Evolutionary conservation across 1,140 invertebrate species (phyloP), one percentile per base, ranked within the genome.

Genomic region (Penaeus japonicus): DNA sequence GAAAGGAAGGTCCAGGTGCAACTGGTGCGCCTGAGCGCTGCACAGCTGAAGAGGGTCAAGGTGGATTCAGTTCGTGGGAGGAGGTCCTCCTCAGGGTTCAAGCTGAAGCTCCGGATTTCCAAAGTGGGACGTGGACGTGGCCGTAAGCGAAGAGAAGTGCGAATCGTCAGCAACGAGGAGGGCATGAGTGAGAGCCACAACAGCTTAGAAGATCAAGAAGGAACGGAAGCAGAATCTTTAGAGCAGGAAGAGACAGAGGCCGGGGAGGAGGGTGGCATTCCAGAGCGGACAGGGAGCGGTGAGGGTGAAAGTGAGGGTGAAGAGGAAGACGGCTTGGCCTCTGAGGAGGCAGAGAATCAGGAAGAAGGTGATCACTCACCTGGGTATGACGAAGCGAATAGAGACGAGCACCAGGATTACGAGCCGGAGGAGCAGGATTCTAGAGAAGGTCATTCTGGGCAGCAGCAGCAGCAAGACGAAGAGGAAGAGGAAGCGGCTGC

Each of bases 131-230:
- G 82, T 54, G 87, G 87, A 30, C 73, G 82, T 22, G 87, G 87
- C 4, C 87, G 87, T 78, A 89, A 89, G 39, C 73, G 83, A 62
- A 84, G 83, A 80, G 83, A 89, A 39, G 87, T 89, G 27, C 55
- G 55, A 17, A 89, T 89, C 18, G 82, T 89, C 20, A 84, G 82
- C 22, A 62, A 81, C 32, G 77, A 54, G 77, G 87, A 85, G 87
- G 87, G 87, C 87, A 89, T 89, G 87, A 89, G 87, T 89, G 82
- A 89, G 27, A 84, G 73, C 87, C 82, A 79, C 27, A 84, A 85
- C 59, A 84, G 82, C 79, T 85, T 70, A 47, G 75, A 87, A 54
- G 86, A 80, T 54, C 57, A 75, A 77, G 83, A 90, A 80, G 83
- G 82, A 84, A 39, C 77, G 79, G 78, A 84, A 87, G 84, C 65